Evolutionary conservation across 2,113 vertebrate genomes (phyloP), one percentile per base, ranked within the genome.

Genomic region (Rousettus leschenaultii): DNA sequence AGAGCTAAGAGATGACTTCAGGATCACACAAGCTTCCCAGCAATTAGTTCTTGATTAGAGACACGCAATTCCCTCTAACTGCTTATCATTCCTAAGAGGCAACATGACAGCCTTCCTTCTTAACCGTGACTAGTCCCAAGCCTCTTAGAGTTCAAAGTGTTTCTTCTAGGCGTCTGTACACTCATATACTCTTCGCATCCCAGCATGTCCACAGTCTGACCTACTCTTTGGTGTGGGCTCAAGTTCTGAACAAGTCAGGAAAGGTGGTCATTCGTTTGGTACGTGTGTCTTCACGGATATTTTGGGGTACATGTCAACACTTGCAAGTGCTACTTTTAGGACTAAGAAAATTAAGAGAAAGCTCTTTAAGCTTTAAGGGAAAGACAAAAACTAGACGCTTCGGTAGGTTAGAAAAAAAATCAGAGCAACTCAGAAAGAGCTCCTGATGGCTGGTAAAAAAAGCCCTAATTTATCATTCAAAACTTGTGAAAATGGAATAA

Each of bases 371-470:
- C 26, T 66, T 91, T 91, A 51, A 91, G 6, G 26, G 28, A 3
- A 86, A 91, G n/a, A 75, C n/a, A 91, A 94, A 93, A 95, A 93
- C 30, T 8, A 68, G 18, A 85, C 38, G 30, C 30, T 40, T 95
- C 30, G 26, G 30, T 59, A 93, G 40, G 18, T 11, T 51, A 9
- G 48, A 65, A 87, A 79, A 43, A 89, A 84, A 94, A 43, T 43
- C 51, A 33, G 16, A 92, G 57, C 40, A 80, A 95, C 71, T 79
- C 59, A 48, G 73, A 80, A 33, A 65, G 5, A 88, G 66, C 7
- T 90, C 73, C 74, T 80, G 11, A 63, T 8, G 22, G 35, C 57
- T 90, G 24, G 48, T 74, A 86, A 86, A 86, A 35, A 51, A 90
- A 89, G 80, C 15, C 53, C 59, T 80, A 53, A 80, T 74, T 85